Evolutionary conservation across 1,140 invertebrate genomes (phyloP), one percentile per base, ranked within the genome.

Genomic region (Zaprionus capensis): DNA sequence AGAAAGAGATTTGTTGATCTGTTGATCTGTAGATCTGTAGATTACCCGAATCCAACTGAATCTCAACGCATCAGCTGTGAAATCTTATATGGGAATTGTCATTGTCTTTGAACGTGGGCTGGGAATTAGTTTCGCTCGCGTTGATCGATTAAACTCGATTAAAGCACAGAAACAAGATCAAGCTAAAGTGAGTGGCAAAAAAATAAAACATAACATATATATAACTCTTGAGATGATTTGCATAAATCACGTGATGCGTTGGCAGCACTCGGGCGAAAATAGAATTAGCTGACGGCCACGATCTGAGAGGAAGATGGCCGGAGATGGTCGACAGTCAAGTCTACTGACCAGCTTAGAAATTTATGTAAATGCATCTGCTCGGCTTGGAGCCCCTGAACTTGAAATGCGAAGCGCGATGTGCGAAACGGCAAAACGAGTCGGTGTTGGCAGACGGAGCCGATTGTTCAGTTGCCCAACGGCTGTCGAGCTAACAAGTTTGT

Each of bases 361-460:
- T 82, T 88, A 88, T 87, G 84, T 81, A 87, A 87, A 87, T 88
- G 81, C 84, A 83, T 57, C 61, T 66, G 36, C 31, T 55, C 53
- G 62, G 55, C 55, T 69, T 24, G 26, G 46, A 70, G 71, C 70
- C 83, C 84, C 81, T 87, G 84, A 87, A 88, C 84, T 87, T 87
- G 84, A 67, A 51, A 51, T 24, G 11, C 4, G 46, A 51, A 51
- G 20, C 46, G 3, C 46, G 46, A 14, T 22, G 17, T 20, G 46
- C 44, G 38, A 49, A 49, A 49, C 17, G 17, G 9, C 46, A 20
- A 85, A 87, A 73, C 83, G 58, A 72, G 76, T 72, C 63, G 61
- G 17, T 65, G 65, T 38, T 66, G 6, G n/a, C 17, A 9, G n/a
- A 24, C 57, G 59, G 14, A 56, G 62, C 38, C 56, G 51, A 53